Conservation (phyloP, 2,797 vertebrate genomes). For the Tokudaia muenninki region DNA sequence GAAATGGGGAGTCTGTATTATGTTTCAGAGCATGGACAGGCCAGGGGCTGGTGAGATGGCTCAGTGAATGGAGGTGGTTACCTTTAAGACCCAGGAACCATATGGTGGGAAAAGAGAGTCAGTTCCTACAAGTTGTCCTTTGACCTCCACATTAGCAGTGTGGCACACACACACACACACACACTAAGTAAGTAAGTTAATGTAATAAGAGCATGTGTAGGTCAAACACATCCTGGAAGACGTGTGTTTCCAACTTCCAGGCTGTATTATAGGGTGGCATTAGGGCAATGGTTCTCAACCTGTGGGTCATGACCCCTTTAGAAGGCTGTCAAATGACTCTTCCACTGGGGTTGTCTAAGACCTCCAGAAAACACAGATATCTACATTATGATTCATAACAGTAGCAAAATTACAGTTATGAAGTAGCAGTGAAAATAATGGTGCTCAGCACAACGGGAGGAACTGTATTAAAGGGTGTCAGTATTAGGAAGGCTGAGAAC, state of each 20-base stretch:
- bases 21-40: neutral
- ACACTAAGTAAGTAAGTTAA: neutral
- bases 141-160: neutral
- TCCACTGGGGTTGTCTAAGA: neutral
- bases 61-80: neutral
- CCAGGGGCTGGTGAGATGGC: neutral
- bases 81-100: neutral
- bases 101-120: neutral
- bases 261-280: neutral
- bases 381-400: neutral
- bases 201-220: neutral
- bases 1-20: neutral
- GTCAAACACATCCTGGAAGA: neutral
- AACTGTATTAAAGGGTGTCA: neutral
- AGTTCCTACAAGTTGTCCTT: neutral
- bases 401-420: neutral
- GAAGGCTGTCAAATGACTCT: neutral
- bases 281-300: neutral
- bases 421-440: neutral
- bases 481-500: neutral
- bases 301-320: neutral
- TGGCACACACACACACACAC: neutral
- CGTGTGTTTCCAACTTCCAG: neutral
- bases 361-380: neutral
- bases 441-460: neutral